A percentile compares a stretch with the other conserved stretches of the same genome.
phyloP scores from a whole-genome alignment of 2,113 vertebrate species.

The Laterallus jamaicensis region DNA sequence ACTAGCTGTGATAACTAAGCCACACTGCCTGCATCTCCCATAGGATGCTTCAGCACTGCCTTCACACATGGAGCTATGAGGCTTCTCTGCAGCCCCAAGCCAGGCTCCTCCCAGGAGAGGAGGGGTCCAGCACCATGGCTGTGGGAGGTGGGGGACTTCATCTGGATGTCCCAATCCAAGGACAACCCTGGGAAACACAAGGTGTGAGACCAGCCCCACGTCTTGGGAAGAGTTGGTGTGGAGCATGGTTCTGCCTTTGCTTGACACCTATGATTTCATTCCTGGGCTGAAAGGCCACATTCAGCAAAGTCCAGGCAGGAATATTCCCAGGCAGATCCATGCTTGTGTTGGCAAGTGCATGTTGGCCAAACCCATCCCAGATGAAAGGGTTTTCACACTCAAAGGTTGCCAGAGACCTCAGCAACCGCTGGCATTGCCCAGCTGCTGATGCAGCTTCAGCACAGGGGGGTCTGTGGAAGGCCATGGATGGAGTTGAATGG shows the following conservation, averaged over 20 bases:
- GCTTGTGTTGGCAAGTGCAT: neutral
- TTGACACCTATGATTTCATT: neutral
- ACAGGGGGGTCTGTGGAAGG: neutral
- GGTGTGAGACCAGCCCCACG: neutral
- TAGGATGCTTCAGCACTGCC: neutral
- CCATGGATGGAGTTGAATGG: neutral
- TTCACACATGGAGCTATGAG: neutral
- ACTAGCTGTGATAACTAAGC: neutral
- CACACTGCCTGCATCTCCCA: neutral
- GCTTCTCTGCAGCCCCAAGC: neutral
- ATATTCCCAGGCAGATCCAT: neutral
- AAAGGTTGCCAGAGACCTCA: neutral
- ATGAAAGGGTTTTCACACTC: neutral
- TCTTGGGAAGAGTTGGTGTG: neutral
- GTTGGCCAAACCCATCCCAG: neutral
- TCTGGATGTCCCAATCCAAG: too few species aligned
- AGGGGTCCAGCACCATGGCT: too few species aligned
- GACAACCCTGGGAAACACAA: neutral
- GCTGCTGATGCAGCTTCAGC: neutral
- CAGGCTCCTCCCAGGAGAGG: neutral
- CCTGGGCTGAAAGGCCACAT: neutral
- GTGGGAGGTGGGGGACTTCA: neutral
- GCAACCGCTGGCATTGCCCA: neutral
- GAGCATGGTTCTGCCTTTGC: neutral
- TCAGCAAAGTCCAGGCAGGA: neutral